Evolutionary conservation across 2,797 vertebrate species (phyloP).

Genomic region (Microtus californicus): DNA sequence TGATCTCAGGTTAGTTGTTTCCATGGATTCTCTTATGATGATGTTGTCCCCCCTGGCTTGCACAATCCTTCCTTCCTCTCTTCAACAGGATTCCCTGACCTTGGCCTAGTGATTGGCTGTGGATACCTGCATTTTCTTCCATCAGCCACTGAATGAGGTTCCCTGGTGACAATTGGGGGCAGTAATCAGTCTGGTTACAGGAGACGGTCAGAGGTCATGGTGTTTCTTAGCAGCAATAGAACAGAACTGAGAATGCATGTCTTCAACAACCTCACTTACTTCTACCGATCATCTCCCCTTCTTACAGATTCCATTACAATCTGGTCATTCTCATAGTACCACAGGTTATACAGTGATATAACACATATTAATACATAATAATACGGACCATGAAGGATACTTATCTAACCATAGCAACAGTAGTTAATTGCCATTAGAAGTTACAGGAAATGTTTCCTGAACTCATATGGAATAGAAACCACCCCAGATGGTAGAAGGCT

Average conservation of each 20-base stretch:
- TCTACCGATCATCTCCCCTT: too few species aligned
- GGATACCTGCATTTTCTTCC: neutral
- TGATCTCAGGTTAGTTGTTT: neutral
- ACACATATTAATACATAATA: too few species aligned
- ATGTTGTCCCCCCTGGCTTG: neutral
- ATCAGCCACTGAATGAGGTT: neutral
- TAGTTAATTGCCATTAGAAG: neutral
- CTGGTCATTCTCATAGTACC: neutral
- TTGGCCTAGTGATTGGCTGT: neutral
- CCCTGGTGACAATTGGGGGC: neutral
- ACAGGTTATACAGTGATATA: neutral
- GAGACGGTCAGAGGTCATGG: neutral
- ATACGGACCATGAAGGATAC: neutral
- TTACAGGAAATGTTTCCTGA: neutral
- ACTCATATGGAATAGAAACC: neutral
- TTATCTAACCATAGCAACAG: neutral
- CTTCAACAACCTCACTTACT: too few species aligned
- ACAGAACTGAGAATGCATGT: neutral
- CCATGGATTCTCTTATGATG: neutral
- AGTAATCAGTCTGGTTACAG: neutral
- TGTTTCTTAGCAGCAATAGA: neutral
- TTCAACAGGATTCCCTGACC: neutral
- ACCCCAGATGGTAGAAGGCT: neutral
- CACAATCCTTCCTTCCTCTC: neutral
- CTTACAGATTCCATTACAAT: neutral